Evolutionary conservation across 1,140 invertebrate genomes (phyloP).

Genomic region (Penaeus indicus): DNA sequence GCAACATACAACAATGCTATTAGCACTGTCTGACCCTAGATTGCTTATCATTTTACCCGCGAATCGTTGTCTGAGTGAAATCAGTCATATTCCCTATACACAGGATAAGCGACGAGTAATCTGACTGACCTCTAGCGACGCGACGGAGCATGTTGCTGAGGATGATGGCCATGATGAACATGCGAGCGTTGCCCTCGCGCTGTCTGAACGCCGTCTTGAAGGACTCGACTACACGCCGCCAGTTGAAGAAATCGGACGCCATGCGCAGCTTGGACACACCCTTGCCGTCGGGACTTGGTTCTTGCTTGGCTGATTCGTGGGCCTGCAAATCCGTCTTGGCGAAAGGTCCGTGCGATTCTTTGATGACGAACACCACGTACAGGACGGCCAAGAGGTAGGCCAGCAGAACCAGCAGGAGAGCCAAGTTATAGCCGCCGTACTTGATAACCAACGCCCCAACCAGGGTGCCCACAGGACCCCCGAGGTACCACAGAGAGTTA

Average conservation of each 20-base stretch:
- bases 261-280: conserved; percentile 34
- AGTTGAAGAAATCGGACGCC: conserved; percentile 60
- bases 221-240: conserved; percentile 55
- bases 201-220: conserved; percentile 62
- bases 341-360: conserved; percentile 61
- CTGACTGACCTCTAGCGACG: conserved; percentile 54
- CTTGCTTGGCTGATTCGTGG: conserved; percentile 11
- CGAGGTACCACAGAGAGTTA: conserved; percentile 63
- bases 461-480: conserved; percentile 56
- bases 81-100: background rate
- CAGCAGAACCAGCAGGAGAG: conserved; percentile 45
- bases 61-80: background rate
- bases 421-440: conserved; percentile 54
- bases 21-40: no score
- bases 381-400: conserved; percentile 40
- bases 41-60: no score
- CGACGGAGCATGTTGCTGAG: conserved; percentile 58
- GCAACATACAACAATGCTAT: background rate
- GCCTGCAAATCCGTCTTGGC: conserved; percentile 50
- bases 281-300: background rate
- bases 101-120: background rate
- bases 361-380: conserved; percentile 61
- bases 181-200: conserved; percentile 47
- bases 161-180: conserved; percentile 48
- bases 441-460: conserved; percentile 49